These are phyloP conservation scores for Epizoanthus rinbou DNA, from an alignment of 92 coral and sea anemone genomes.

Conservation along the genomic window DNA sequence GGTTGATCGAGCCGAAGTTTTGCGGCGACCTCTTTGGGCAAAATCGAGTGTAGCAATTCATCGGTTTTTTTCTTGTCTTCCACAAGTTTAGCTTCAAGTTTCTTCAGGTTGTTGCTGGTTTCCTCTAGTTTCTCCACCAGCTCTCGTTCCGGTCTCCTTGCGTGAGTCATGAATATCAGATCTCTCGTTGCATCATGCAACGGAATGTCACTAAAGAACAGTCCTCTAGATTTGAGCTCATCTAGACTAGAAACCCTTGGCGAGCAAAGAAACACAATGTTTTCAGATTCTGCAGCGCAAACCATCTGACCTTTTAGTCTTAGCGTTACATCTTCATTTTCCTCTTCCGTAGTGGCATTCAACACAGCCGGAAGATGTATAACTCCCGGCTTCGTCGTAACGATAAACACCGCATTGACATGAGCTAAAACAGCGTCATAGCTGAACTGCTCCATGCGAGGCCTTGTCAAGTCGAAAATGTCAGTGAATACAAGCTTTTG, in stretches of 20 bases:
- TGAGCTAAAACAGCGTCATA: conserved; percentile 80
- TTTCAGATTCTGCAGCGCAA: conserved; percentile 80
- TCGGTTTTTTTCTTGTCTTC: conserved; percentile 97
- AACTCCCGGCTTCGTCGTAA: conserved; percentile 70
- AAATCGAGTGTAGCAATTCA: conserved; percentile 88
- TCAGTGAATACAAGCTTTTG: conserved; percentile 72
- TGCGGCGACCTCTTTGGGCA: conserved; percentile 97
- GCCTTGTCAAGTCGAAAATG: conserved; percentile 81
- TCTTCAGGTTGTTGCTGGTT: conserved; percentile 93
- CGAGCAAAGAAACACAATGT: conserved; percentile 91
- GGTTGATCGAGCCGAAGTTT: conserved; percentile 90
- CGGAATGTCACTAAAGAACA: conserved; percentile 89
- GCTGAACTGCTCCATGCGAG: conserved; percentile 83
- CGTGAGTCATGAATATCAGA: conserved; percentile 94
- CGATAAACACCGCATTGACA: conserved; percentile 92
- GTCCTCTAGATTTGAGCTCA: conserved; percentile 68
- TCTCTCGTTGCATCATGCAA: conserved; percentile 99
- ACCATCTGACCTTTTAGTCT: conserved; percentile 99
- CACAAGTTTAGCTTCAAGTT: conserved; percentile 84
- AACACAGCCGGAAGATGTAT: conserved; percentile 43
- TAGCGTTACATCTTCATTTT: conserved; percentile 48
- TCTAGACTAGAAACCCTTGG: conserved; percentile 85
- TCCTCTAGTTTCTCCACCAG: conserved; percentile 94
- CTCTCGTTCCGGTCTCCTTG: conserved; percentile 93
- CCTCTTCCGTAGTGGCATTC: conserved; percentile 26